A percentile compares a stretch with the other conserved stretches of the same genome.
Conservation (phyloP, 2,797 vertebrate species). For the Chlorospingus semifuscus region DNA sequence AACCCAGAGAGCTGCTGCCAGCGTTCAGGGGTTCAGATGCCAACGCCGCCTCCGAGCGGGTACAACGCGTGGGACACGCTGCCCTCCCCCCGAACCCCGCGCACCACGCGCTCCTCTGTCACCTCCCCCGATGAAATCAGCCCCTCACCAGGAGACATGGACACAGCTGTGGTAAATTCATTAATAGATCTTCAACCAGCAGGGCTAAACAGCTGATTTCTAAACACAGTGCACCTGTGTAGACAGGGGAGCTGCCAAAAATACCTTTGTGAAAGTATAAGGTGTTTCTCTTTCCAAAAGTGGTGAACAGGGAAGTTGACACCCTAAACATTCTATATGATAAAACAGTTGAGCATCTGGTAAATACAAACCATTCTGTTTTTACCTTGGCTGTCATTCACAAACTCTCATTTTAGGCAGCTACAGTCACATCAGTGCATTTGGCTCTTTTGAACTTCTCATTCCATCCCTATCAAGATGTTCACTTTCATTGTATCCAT, state of each 20-base stretch:
- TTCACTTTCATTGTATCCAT: not conserved
- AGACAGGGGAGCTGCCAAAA: not conserved
- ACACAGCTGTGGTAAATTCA: conserved; percentile 84
- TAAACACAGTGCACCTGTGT: not conserved
- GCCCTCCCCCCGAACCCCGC: conserved; percentile 92
- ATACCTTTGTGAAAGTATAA: not conserved
- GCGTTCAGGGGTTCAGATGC: conserved; percentile 97
- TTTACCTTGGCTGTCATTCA: not conserved
- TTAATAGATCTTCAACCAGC: not conserved
- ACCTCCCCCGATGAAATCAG: conserved; percentile 95
- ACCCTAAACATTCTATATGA: not conserved
- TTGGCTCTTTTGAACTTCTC: not conserved
- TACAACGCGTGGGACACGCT: conserved; percentile 97
- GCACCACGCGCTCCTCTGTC: conserved; percentile 90
- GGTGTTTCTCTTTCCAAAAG: not conserved
- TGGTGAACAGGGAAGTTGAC: not conserved
- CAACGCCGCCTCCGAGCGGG: conserved; percentile 92
- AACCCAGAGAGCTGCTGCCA: conserved; percentile 95
- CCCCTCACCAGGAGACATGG: conserved; percentile 87
- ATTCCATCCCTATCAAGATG: not conserved
- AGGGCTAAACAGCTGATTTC: not conserved
- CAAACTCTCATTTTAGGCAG: not conserved
- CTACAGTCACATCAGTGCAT: not conserved
- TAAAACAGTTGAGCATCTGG: not conserved
- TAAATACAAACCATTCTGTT: not conserved